phyloP scores from a whole-genome alignment of 2,888 invertebrate genomes.

The Furcula furcula region DNA sequence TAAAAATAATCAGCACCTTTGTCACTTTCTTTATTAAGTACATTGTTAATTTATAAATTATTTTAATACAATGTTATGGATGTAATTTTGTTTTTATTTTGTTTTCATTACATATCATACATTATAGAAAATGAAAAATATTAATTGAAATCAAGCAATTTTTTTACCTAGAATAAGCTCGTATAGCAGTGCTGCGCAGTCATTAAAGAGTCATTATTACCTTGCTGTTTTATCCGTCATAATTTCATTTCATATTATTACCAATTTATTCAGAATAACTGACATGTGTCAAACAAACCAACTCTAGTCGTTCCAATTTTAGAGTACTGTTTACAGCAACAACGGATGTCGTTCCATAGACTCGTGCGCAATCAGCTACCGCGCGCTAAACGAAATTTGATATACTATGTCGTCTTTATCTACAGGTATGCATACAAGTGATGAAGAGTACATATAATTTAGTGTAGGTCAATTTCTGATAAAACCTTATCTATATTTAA shows the following conservation, averaged over 20 bases:
- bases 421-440: not conserved
- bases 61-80: no score
- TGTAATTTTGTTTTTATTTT: no score
- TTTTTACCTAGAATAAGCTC: no score
- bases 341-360: slow-evolving; percentile 63
- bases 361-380: slow-evolving; percentile 25
- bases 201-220: no score
- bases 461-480: slow-evolving; percentile 19
- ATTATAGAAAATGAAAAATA: no score
- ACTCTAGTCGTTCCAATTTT: slow-evolving; percentile 56
- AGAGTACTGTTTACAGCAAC: slow-evolving; percentile 68
- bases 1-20: no score
- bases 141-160: no score
- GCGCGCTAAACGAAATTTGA: slow-evolving; percentile 16
- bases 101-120: not conserved
- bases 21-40: no score
- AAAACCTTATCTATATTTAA: slow-evolving; percentile 12
- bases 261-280: slow-evolving; percentile 35
- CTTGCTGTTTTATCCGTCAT: not conserved
- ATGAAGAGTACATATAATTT: no score
- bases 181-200: no score
- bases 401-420: slow-evolving; percentile 2
- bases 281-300: slow-evolving; percentile 67
- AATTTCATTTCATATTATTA: not conserved
- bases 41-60: no score